phyloP scores from a whole-genome alignment of 2,113 vertebrate genomes.

The Ochotona princeps region DNA sequence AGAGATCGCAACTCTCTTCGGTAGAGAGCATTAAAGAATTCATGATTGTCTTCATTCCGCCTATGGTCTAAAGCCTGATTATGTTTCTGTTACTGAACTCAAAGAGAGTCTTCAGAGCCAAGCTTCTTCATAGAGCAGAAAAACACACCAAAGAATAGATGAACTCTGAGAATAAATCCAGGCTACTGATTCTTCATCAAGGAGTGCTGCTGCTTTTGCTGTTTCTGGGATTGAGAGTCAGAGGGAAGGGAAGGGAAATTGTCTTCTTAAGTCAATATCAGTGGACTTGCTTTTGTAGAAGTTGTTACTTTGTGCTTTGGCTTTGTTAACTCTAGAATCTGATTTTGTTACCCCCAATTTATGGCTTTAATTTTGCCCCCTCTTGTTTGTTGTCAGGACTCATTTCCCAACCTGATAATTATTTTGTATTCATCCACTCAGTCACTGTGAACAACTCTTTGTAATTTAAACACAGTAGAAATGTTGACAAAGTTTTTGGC shows the following conservation, averaged over 20 bases:
- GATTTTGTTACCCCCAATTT: not conserved
- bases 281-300: not conserved
- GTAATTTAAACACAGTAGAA: conserved; percentile 53
- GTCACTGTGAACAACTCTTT: not conserved
- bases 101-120: not conserved
- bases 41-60: not conserved
- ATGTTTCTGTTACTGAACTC: not conserved
- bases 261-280: not conserved
- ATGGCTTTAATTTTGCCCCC: not conserved
- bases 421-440: not conserved
- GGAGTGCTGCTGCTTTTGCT: not conserved
- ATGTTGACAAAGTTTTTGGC: not conserved
- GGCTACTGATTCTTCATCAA: not conserved
- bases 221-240: not conserved
- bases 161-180: not conserved
- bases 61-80: not conserved
- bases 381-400: not conserved
- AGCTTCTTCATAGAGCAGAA: not conserved
- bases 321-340: not conserved
- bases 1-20: not conserved
- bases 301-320: not conserved
- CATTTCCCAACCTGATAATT: not conserved
- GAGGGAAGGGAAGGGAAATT: not conserved
- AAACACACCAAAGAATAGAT: not conserved
- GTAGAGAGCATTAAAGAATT: not conserved